A percentile compares a stretch with the other conserved stretches of the same genome.
These are phyloP conservation scores for Tenrec ecaudatus DNA, from an alignment of 2,113 vertebrate species.

Conservation along the genomic window DNA sequence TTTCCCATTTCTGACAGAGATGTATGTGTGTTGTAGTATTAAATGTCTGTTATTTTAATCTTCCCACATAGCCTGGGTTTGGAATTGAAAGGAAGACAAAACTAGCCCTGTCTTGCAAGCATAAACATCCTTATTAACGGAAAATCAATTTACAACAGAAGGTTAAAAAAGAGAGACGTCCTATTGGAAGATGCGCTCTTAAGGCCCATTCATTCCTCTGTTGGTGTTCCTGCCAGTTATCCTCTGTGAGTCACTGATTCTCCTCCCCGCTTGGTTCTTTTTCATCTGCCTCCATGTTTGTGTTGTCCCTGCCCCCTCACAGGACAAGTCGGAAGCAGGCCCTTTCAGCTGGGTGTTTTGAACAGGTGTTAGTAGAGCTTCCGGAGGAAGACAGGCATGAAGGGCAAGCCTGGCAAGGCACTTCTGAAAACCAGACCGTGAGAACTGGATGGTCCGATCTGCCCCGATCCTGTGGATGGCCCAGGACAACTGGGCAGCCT, in stretches of 20 bases:
- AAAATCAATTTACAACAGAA: background rate
- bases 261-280: background rate
- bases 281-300: background rate
- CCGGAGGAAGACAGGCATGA: background rate
- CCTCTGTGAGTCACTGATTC: background rate
- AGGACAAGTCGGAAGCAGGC: background rate
- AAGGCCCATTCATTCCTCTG: background rate
- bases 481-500: background rate
- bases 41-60: background rate
- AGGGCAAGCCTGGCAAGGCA: background rate
- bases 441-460: background rate
- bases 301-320: background rate
- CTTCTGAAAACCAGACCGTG: background rate
- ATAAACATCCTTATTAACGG: background rate
- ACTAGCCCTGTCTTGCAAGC: background rate
- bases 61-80: background rate
- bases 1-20: background rate
- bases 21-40: background rate
- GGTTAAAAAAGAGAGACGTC: background rate
- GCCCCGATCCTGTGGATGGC: background rate
- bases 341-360: background rate
- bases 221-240: background rate
- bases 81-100: background rate
- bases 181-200: background rate
- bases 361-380: background rate